Base-by-base conservation (phyloP, 2,888 invertebrate genomes). In the Acronicta aceris region DNA sequence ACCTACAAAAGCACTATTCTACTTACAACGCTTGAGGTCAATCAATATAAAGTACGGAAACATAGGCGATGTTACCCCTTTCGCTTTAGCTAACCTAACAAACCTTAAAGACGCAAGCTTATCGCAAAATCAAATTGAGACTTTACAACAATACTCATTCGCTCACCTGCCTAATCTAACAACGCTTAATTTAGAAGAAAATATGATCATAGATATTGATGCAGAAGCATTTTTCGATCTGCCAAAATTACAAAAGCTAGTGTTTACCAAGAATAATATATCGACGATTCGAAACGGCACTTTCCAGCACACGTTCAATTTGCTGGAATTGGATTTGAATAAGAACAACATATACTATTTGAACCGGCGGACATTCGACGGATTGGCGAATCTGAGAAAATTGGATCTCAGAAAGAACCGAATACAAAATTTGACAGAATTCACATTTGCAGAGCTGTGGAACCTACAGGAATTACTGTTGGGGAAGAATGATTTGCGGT, bases 221-320 rank as follows among this genome's bases (percentile, higher is more conserved):
- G 95, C 96, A 53, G 96, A 96, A 78, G 96, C 96, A 0, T 98
- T 98, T 86, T 95, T 96, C 48, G 96, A 97, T 84, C 86, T 98
- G 57, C 97, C 97, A 0, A 95, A 95, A 57, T 90, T 97, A 70
- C 96, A 96, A 78, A 96, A 97, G 68, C 95, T 99, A 42, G 96
- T 96, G 70, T 95, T 99, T 53, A 97, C 98, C 78, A 97, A 97
- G 84, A 99, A 99, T 91, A 97, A 97, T 84, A 95, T 99, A 74
- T 97, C 97, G 65, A 95, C 96, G 38, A 95, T 98, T 69, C 98
- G 98, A 78, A 98, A 98, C 68, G 97, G 97, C 67, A 97, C 99
- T 21, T 98, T 97, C 82, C 95, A 95, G 76, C 96, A 97, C 74
- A 94, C 97, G 84, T 95, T 96, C 55, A 96, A 97, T 79, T 94